Base-by-base conservation (phyloP, 2,888 invertebrate species). In the Anthrax anthrax region DNA sequence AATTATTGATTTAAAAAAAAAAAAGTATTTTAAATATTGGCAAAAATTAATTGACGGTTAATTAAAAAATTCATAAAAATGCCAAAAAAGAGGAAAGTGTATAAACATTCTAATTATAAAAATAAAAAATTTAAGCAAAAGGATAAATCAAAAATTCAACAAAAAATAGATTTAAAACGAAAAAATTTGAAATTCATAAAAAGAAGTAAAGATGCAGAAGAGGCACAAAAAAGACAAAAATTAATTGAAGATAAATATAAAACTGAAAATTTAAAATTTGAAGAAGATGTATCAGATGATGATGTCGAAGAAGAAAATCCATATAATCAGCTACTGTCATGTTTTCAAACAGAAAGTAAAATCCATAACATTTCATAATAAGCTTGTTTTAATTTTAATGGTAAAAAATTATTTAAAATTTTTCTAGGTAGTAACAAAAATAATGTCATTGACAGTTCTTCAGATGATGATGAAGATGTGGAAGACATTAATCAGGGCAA, bases 301-400 rank as follows among this genome's bases (percentile, higher is more conserved):
- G 47, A 50, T 16, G 72, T 70, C 47, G 75, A 75, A 50, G 70
- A 69, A 48, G 56, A 58, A 38, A 66, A 78, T 63, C 65, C 70
- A 4, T 71, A 72, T 56, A 69, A 67, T 37, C 70, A 72, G 54
- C 59, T 79, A 39, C 58, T 79, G 18, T 71, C 75, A 1, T 72
- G 72, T 48, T 76, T 76, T 50, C 59, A 58, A 19, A 47, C 34
- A 44, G 54, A 42, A 29, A 46, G 44, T 51, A 41, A 39, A 13
- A 12, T 32, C 8, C 23, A 32, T 32, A 12, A 4, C 9, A 9
- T 1, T 27, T 1, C 19, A 41, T n/a, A 13, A 8, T 14, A n/a
- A n/a, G 8, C 12, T 2, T n/a, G 17, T 14, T 6, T 29, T 17
- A 14, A 10, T 12, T 6, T 41, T 14, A 18, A 16, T 14, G 6